Evolutionary conservation across 2,888 invertebrate genomes (phyloP), one percentile per base, ranked within the genome.

Genomic region (Automeris io): DNA sequence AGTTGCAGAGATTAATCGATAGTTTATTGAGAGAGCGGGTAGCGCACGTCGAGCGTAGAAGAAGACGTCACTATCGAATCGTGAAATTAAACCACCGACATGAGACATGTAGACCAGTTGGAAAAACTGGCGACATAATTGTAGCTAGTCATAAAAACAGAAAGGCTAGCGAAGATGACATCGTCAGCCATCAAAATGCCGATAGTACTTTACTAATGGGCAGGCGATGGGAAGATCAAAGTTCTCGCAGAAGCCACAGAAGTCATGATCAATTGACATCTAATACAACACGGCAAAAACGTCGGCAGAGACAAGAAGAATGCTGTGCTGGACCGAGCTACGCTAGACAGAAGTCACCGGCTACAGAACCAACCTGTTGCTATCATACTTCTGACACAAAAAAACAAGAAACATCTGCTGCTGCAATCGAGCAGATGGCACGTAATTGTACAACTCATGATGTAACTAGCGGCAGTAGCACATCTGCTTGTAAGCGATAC

Each of bases 71-170:
- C 49, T 85, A 85, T 43, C 69, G 82, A 45, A 79, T 86, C 41
- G 80, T 86, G 0, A 86, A 85, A 57, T 50, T 85, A 19, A 85
- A 82, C 45, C 76, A 83, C 46, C 66, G 83, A 4, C 80, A 83
- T 41, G 82, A 83, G 56, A 81, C 61, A 44, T 76, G 75, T 42
- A 62, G 77, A 42, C 62, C 80, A 2, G 45, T 83, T 5, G 86
- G 86, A 3, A 86, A 86, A 57, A 85, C 83, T 11, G 85, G 85
- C 2, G 85, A 83, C 50, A 82, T 86, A 9, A 85, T 86, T 35
- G 86, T 86, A 5, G 86, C 86, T 6, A 85, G 80, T 50, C 77
- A 85, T 41, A 83, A 85, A 51, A 72, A 76, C 39, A 73, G 56
- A 34, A 67, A 66, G 16, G 59, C 61, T 3, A 61, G 61, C 37